Evolutionary conservation across 2,797 vertebrate genomes (phyloP).

Genomic region (Chelon auratus): DNA sequence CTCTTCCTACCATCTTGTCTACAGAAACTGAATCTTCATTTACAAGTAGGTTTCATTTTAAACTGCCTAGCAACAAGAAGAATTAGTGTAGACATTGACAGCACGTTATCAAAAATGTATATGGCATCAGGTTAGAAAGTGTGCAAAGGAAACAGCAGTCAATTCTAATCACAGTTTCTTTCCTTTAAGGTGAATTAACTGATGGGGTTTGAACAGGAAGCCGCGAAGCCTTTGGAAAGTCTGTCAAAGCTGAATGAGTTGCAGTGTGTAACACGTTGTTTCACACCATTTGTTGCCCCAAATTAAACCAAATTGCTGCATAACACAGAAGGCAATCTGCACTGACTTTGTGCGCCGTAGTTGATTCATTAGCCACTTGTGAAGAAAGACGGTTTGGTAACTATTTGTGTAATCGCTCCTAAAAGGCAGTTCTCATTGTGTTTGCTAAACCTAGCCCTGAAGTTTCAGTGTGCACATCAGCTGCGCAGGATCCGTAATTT

Average conservation of each 20-base stretch:
- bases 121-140: conserved; percentile 52
- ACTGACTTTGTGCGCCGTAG: not conserved
- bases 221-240: no score
- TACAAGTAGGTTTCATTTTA: conserved; percentile 7
- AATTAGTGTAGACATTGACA: conserved; percentile 7
- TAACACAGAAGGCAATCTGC: conserved; percentile 3
- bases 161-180: conserved; percentile 5
- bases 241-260: not conserved
- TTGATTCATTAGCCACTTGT: conserved; percentile 12
- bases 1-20: conserved; percentile 6
- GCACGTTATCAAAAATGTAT: not conserved
- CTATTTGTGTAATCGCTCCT: not conserved
- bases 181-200: not conserved
- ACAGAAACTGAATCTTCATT: conserved; percentile 9
- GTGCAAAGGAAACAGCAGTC: conserved; percentile 42
- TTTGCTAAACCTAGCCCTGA: not conserved
- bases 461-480: not conserved
- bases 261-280: not conserved
- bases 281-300: not conserved
- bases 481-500: not conserved
- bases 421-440: not conserved
- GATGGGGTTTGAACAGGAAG: conserved; percentile 11
- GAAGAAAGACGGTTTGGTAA: not conserved
- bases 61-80: not conserved
- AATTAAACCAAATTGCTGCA: not conserved